A percentile compares a stretch with the other conserved stretches of the same genome.
Evolutionary conservation across 2,888 invertebrate species (phyloP).

Genomic region (Polia nebulosa): DNA sequence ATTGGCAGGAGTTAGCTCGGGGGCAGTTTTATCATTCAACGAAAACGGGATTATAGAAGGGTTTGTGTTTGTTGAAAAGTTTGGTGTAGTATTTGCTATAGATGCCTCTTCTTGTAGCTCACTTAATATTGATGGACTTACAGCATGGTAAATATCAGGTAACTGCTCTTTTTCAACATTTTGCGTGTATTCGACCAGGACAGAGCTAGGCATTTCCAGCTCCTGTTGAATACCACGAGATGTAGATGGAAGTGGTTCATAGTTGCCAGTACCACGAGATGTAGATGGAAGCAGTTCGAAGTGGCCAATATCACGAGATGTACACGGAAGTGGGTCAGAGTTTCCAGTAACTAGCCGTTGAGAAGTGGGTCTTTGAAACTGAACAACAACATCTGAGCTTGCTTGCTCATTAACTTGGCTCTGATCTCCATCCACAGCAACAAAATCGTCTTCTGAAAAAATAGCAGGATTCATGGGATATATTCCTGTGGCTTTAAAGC

Average conservation of each 20-base stretch:
- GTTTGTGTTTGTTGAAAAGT: slow-evolving; percentile 6
- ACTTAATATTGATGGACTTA: slow-evolving; percentile 34
- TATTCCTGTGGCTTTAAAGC: slow-evolving; percentile 2
- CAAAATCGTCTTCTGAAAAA: not conserved
- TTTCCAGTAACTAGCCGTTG: not conserved
- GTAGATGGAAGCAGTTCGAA: slow-evolving; percentile 13
- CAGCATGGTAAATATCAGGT: slow-evolving; percentile 15
- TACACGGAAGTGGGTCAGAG: slow-evolving; percentile 7
- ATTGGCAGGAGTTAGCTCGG: slow-evolving; percentile 20
- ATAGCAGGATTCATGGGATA: slow-evolving; percentile 1
- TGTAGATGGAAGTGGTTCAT: slow-evolving; percentile 15
- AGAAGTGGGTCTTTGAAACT: not conserved
- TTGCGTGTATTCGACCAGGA: not conserved
- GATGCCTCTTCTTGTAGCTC: slow-evolving; percentile 13
- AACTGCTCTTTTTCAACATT: slow-evolving; percentile 20
- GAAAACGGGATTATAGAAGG: slow-evolving; percentile 13
- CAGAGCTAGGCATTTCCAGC: slow-evolving; percentile 18
- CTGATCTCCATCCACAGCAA: not conserved
- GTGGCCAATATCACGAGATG: not conserved
- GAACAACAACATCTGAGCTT: not conserved
- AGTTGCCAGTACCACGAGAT: slow-evolving; percentile 15
- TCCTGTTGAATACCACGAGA: slow-evolving; percentile 23
- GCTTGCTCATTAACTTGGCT: slow-evolving; percentile 1
- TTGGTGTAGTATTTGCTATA: slow-evolving; percentile 13
- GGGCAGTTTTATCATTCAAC: slow-evolving; percentile 18